Base-by-base conservation (phyloP, 2,888 invertebrate species). In the Ophion slaviceki region DNA sequence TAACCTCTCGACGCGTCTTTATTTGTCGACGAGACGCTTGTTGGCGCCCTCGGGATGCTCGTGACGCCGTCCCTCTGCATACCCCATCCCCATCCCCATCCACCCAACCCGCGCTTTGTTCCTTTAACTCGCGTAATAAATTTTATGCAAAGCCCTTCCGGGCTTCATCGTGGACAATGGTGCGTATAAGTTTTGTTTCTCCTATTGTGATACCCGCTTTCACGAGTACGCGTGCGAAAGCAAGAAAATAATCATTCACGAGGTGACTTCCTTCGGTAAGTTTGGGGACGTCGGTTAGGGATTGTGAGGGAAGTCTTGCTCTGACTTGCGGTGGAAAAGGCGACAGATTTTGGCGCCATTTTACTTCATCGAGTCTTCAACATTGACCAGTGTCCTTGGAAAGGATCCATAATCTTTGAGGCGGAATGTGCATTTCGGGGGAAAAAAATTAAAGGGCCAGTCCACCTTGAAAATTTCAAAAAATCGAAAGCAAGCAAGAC, bases 1-100 rank as follows among this genome's bases (percentile, higher is more conserved):
- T 85, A 88, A 84, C 47, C 74, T 45, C 72, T 78, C 67, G 77
- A 59, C 66, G 66, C 66, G 66, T 84, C 72, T 86, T 85, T 85
- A 82, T 85, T 85, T 71, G 67, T 68, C 32, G 57, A 84, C 80
- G 80, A 87, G 79, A 79, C 71, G 71, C 61, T 64, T 57, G 40
- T 64, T 57, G 71, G 74, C 82, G 70, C 70, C 71, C 45, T 67
- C 45, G 17, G 10, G 57, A 17, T 62, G 32, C 47, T 67, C 59
- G 32, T 36, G 45, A 71, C 14, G 78, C 47, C 53, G 5, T 53
- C 53, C 53, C 53, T 14, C 47, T 47, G 3, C 11, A 76, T 17
- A 32, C 53, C 84, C 78, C 78, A 70, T 78, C 84, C 84, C 78
- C 78, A 70, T 78, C 84, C 74, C 86, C 11, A 14, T 62, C 53